A percentile compares a stretch with the other conserved stretches of the same genome.
These are phyloP conservation scores for Corbicula japonica DNA, from an alignment of 2,888 invertebrate species.

Conservation along the genomic window DNA sequence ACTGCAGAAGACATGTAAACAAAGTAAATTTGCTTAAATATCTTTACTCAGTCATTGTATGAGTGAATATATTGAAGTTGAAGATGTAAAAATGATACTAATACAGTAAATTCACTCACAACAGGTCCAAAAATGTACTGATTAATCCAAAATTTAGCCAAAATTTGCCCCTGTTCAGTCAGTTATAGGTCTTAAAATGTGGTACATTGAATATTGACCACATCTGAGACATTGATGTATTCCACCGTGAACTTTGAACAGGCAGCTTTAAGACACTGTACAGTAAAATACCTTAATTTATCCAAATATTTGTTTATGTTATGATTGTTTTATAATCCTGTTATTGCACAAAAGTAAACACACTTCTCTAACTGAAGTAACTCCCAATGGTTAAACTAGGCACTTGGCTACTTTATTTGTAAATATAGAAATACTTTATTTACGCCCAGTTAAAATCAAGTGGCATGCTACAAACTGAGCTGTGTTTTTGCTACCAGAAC, in stretches of 20 bases:
- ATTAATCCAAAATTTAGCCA: background rate
- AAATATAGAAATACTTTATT: background rate
- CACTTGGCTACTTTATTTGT: background rate
- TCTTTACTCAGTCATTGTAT: too few relatives aligned
- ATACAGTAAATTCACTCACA: too few relatives aligned
- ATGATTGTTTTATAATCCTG: slow-evolving; percentile 7
- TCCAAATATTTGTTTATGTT: slow-evolving; percentile 25
- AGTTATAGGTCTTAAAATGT: background rate
- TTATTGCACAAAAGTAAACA: slow-evolving; percentile 26
- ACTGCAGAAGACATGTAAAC: too few relatives aligned
- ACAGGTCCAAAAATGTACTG: background rate
- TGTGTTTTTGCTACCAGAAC: background rate
- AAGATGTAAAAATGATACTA: too few relatives aligned
- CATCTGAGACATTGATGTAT: background rate
- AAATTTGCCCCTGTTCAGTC: background rate
- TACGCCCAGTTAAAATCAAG: background rate
- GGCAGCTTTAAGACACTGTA: slow-evolving; percentile 11
- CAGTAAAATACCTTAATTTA: background rate
- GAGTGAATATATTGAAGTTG: too few relatives aligned
- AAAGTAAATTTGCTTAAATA: too few relatives aligned
- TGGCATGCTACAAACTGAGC: background rate
- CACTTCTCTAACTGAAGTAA: background rate
- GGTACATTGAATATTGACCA: background rate
- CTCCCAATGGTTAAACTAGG: background rate
- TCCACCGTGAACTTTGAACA: background rate